Conservation (phyloP, 1,140 invertebrate species). For the Diachasmimorpha longicaudata region DNA sequence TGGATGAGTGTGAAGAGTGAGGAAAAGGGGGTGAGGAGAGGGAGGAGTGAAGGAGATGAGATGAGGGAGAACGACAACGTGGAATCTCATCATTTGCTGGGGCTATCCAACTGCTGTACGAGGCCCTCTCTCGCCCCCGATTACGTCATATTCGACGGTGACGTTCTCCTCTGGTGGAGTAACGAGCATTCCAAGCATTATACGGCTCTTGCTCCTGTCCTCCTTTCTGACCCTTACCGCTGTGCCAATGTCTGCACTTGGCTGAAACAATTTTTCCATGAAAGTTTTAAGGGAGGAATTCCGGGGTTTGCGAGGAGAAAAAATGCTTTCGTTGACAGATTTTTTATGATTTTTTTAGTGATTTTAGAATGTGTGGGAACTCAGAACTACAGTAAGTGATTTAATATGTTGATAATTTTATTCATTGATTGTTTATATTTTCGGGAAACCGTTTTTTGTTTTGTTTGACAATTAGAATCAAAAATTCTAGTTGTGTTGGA, state of each 20-base stretch:
- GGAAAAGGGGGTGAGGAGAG: not conserved
- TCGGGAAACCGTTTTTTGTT: too few relatives aligned
- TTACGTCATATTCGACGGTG: constrained; percentile 21
- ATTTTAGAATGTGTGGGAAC: too few relatives aligned
- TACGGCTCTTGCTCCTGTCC: not conserved
- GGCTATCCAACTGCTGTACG: not conserved
- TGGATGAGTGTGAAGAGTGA: not conserved
- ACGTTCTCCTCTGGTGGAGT: constrained; percentile 17
- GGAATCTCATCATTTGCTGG: constrained; percentile 28
- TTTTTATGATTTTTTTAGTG: not conserved
- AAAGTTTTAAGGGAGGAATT: not conserved
- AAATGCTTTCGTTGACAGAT: too few relatives aligned
- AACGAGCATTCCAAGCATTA: constrained; percentile 34
- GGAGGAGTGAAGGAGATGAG: not conserved
- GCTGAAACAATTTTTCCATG: not conserved
- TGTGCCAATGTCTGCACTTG: not conserved
- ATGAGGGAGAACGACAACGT: constrained; percentile 15
- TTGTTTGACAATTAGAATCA: too few relatives aligned
- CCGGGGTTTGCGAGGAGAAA: too few relatives aligned
- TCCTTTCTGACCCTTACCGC: not conserved
- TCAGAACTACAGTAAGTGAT: too few relatives aligned
- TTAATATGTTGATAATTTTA: too few relatives aligned
- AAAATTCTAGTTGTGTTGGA: too few relatives aligned
- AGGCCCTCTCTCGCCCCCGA: constrained; percentile 3
- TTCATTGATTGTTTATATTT: too few relatives aligned